These are phyloP conservation scores for Trichonephila clavata DNA, from an alignment of 1,140 invertebrate species.

Conservation along the genomic window DNA sequence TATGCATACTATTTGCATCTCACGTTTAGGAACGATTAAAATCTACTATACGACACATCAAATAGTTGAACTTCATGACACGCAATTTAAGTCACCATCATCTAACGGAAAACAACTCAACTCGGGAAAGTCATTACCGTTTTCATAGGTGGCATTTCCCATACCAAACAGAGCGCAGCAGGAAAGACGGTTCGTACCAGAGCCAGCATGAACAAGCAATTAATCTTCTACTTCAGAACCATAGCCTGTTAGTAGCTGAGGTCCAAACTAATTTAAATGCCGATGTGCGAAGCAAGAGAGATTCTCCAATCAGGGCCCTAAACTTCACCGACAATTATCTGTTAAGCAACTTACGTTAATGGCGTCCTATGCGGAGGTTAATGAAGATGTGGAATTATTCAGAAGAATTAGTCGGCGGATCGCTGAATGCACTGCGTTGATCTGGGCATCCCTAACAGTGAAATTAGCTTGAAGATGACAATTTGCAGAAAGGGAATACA, in stretches of 20 bases:
- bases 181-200: background rate
- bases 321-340: constrained; percentile 15
- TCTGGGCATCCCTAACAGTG: background rate
- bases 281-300: background rate
- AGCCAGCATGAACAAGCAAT: background rate
- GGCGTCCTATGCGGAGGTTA: background rate
- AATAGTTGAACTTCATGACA: background rate
- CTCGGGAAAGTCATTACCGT: constrained; percentile 2
- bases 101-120: constrained; percentile 27
- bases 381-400: constrained; percentile 35
- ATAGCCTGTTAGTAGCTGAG: background rate
- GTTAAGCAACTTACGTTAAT: background rate
- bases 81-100: constrained; percentile 17
- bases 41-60: background rate
- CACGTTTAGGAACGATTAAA: background rate
- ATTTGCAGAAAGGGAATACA: background rate
- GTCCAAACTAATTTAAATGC: constrained; percentile 16
- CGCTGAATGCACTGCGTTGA: background rate
- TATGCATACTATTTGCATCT: no score
- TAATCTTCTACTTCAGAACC: constrained; percentile 5
- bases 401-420: constrained; percentile 1
- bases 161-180: background rate
- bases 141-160: background rate
- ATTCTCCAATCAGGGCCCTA: background rate
- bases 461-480: background rate